Conservation (phyloP, 64 coral and sea anemone genomes). For the Montipora foliosa region DNA sequence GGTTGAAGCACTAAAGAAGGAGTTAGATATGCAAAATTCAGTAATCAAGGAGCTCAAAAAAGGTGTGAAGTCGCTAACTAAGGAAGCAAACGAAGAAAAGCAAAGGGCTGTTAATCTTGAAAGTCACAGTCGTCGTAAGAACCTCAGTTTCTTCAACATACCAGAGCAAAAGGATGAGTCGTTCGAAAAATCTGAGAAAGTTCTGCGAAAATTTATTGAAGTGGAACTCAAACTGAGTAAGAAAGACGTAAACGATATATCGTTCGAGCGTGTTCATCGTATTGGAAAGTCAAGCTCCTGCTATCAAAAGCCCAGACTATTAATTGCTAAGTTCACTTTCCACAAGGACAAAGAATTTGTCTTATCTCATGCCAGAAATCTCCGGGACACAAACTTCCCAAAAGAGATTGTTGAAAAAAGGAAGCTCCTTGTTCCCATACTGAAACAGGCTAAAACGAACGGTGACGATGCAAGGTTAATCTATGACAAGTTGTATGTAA, state of each 20-base stretch:
- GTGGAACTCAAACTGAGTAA: background rate
- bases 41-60: background rate
- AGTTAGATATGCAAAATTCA: background rate
- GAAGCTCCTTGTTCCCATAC: too few species aligned
- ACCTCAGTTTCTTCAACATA: background rate
- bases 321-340: background rate
- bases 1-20: constrained; percentile 16
- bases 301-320: background rate
- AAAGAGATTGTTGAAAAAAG: too few species aligned
- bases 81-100: background rate
- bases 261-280: background rate
- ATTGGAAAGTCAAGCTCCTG: constrained; percentile 1
- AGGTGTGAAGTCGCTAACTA: constrained; percentile 1
- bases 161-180: constrained; percentile 3
- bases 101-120: background rate
- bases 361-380: too few species aligned
- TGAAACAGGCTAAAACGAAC: too few species aligned
- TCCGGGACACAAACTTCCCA: too few species aligned
- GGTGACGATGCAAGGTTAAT: too few species aligned
- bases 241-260: background rate
- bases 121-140: background rate
- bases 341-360: too few species aligned
- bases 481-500: too few species aligned
- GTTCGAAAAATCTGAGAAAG: background rate
- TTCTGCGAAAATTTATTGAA: background rate